Base-by-base conservation (phyloP, 2,113 vertebrate genomes). In the Eulemur rufifrons region DNA sequence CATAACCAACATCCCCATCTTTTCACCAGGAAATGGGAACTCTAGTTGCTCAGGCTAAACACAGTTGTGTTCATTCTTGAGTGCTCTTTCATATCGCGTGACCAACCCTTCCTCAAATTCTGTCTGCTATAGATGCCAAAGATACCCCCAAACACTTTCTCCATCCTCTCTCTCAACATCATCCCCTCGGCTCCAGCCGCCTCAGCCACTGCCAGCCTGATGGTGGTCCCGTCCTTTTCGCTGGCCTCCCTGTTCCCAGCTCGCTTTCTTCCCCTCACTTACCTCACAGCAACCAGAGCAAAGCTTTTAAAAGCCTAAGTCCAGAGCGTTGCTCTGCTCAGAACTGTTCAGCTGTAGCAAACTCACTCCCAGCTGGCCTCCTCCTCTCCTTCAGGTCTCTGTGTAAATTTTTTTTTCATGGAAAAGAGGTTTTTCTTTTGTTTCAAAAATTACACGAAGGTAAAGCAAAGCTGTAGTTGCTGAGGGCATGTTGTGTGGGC, bases 381-480 rank as follows among this genome's bases (percentile, higher is more conserved):
- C 52, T 27, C 27, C 20, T 0, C 0, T 66, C 56, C 21, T 34
- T 56, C 21, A 6, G 5, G 17, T 52, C n/a, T 94, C 23, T 76
- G 25, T 34, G 13, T 25, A 73, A 14, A 29, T n/a, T 77, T 12
- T 1, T 17, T 56, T 56, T 56, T 56, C 56, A 29, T 34, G 1
- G 25, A n/a, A 96, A 86, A 74, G 1, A n/a, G 37, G 0, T 47
- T 54, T 52, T 69, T 34, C 4, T 8, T 86, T 78, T 94, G 39
- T 99, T 99, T 99, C 99, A 99, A 99, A 99, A 99, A 99, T 99
- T 99, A 99, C 99, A 99, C 99, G 99, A 0, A 92, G 21, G 2
- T 98, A 66, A 90, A 95, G 91, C 97, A 0, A 0, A 0, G 94
- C 2, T 0, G 66, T 94, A 98, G 95, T 91, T 99, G 98, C 94